Base-by-base conservation (phyloP, 1,140 invertebrate species). In the Brachionus koreanus region DNA sequence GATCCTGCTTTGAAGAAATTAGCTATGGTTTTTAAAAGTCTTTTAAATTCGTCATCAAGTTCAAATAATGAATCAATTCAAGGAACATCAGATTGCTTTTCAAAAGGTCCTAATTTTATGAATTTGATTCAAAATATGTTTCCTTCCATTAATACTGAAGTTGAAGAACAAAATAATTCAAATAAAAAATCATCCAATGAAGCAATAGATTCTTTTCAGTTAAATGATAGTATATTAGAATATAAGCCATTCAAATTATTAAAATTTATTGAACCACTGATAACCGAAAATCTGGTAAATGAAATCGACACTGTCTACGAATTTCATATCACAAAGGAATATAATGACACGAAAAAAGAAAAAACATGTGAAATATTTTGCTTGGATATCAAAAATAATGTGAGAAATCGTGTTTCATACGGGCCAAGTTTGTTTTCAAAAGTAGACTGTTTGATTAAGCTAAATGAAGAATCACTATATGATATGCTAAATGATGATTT, bases 1-100 rank as follows among this genome's bases (percentile, higher is more conserved):
- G 79, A 82, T 67, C 79, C 79, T n/a, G 79, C 79, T 10, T 25
- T 82, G 5, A 65, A 82, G 6, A 65, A 10, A 19, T 52, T 82
- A 37, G 33, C 79, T 13, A 13, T 16, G 16, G 37, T 82, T 13
- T 82, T 82, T 37, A 79, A 79, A 25, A 79, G 76, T 16, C 5
- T 79, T 5, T 65, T 79, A 16, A 61, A 37, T 12, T 35, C 46
- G 19, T 25, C 69, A 46, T 16, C 67, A 19, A 72, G n/a, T 35
- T 37, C 65, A 39, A 42, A 19, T 5, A 67, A 33, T 67, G 49
- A 79, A 25, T 61, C 76, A 25, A 12, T 19, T 13, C 3, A 46
- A 23, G 39, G 2, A 19, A 79, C 76, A 42, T 77, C 43, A 19
- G 37, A 25, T 10, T 25, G 19, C 2, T 16, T 37, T 19, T 35